Evolutionary conservation across 2,888 invertebrate genomes (phyloP), one percentile per base, ranked within the genome.

Genomic region (Aporophyla lueneburgensis): DNA sequence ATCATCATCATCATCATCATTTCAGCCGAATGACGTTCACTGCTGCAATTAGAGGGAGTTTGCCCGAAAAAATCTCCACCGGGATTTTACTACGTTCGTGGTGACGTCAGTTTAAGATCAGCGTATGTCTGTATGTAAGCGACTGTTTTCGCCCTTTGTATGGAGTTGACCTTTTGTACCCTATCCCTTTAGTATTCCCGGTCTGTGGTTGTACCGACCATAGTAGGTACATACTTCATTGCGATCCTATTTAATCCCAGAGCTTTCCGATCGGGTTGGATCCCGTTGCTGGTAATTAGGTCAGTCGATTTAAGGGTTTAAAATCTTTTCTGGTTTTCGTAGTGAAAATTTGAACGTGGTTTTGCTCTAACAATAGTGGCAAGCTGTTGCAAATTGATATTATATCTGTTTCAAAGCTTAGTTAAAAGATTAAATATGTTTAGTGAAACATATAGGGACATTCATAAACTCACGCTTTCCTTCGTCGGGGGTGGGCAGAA

Each of bases 241-340:
- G 21, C 6, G 54, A 80, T 80, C 81, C 85, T 21, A 69, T 51
- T 66, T 74, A 74, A 84, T 80, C 84, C 61, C 61, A 46, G 9
- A 21, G 74, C 74, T 74, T 66, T 69, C 40, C 51, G n/a, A 71
- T 84, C 40, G 58, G 27, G 12, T 84, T 21, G 58, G n/a, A 63
- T 33, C 9, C 72, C 10, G 33, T 40, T 33, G n/a, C 10, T 6
- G 24, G 71, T 65, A 83, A 80, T 63, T 79, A 66, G 61, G 80
- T 83, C 83, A 79, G 9, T 5, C 5, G 21, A 61, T 58, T 59
- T 61, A 56, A 12, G 19, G 43, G 46, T 71, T 68, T 43, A 12
- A 63, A 74, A 43, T 73, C 0, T 59, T 61, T 40, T 58, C 49
- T 58, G 24, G 40, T 78, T 19, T 27, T 27, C n/a, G 46, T 2